Evolutionary conservation across 2,113 vertebrate genomes (phyloP), one percentile per base, ranked within the genome.

Genomic region (Perognathus longimembris): DNA sequence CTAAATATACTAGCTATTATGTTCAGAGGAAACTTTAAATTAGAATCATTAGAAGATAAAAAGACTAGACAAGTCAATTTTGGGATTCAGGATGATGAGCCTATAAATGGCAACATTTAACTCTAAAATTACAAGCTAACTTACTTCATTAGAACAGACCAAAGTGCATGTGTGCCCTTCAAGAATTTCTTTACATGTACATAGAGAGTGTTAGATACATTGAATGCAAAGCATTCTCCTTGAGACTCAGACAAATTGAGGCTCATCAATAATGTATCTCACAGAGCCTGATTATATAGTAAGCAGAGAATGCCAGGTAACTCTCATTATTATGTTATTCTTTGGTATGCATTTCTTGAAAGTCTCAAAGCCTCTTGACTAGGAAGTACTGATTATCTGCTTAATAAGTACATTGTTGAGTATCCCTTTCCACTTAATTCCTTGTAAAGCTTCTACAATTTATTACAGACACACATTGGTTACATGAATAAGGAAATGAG

Each of bases 341-440:
- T 78, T 86, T 75, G 22, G 0, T 64, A 42, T 32, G 6, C 57
- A 42, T 89, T 93, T 54, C 18, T 79, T 82, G 10, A 69, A 89
- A 57, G 57, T 74, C 57, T 85, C 71, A 86, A 78, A 61, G 26
- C n/a, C 14, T 69, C 75, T 69, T 88, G 9, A 92, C 64, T 22
- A 45, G 7, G 38, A 12, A 69, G 2, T 57, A 40, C 54, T 69
- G 81, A 63, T 63, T 88, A 78, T 63, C 30, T 93, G 34, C 26
- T 40, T 85, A 74, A 32, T 81, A 81, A 90, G 81, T 82, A 66
- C 8, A 38, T 76, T 76, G 18, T 87, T 45, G 28, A 85, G 22
- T 78, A 93, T 93, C 78, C 3, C 92, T 66, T 82, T 92, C 54
- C 57, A 88, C n/a, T 40, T 73, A 63, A 54, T 74, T 84, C 85